Evolutionary conservation across 2,888 invertebrate species (phyloP).

Genomic region (Allophyes oxyacanthae): DNA sequence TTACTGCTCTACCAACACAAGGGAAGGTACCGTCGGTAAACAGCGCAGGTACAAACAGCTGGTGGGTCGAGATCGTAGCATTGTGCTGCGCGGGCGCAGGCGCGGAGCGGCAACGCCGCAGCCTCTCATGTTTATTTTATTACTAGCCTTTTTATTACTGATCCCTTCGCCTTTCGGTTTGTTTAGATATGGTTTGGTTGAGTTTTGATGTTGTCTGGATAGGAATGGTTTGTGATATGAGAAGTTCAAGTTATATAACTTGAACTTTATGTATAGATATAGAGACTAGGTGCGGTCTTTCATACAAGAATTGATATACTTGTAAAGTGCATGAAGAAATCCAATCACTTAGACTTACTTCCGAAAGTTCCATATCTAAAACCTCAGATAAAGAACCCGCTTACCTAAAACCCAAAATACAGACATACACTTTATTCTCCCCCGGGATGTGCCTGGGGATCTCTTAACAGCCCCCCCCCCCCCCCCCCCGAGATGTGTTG

Average conservation of each 20-base stretch:
- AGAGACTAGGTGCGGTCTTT: no score
- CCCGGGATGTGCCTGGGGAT: no score
- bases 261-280: no score
- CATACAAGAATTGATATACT: no score
- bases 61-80: constrained; percentile 63
- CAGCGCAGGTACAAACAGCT: constrained; percentile 82
- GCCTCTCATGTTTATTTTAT: constrained; percentile 57
- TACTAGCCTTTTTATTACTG: constrained; percentile 47
- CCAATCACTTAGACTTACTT: no score
- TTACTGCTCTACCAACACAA: constrained; percentile 36
- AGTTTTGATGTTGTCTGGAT: constrained; percentile 38
- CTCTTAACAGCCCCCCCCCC: no score
- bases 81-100: constrained; percentile 70
- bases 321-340: no score
- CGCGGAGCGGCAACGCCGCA: constrained; percentile 79
- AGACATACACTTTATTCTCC: no score
- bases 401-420: no score
- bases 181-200: constrained; percentile 47
- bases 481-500: no score
- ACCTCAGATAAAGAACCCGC: no score
- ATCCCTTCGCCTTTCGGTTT: constrained; percentile 48
- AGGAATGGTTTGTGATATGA: constrained; percentile 46
- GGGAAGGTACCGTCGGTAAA: constrained; percentile 63
- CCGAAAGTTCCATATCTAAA: no score
- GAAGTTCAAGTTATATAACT: constrained; percentile 8